Conservation (phyloP, 1,140 invertebrate species). For the Dreissena polymorpha region DNA sequence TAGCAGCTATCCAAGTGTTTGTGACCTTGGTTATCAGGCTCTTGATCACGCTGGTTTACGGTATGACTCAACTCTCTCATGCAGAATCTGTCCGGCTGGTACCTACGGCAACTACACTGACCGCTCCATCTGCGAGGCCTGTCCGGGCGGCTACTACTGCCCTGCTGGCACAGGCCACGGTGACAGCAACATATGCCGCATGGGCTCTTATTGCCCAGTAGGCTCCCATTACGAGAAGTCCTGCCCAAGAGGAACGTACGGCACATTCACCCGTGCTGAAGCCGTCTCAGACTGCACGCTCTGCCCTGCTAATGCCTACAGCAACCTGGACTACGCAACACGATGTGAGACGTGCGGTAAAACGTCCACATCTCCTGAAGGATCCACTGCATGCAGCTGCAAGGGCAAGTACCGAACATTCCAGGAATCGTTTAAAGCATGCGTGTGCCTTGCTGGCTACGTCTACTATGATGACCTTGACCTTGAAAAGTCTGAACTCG, state of each 20-base stretch:
- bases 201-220: conserved; percentile 74
- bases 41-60: conserved; percentile 67
- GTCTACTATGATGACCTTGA: conserved; percentile 75
- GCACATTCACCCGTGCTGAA: conserved; percentile 58
- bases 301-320: conserved; percentile 71
- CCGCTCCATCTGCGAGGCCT: conserved; percentile 65
- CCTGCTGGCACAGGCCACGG: conserved; percentile 73
- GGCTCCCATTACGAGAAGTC: conserved; percentile 61
- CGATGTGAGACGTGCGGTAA: conserved; percentile 74
- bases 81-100: conserved; percentile 73
- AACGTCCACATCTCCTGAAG: conserved; percentile 60
- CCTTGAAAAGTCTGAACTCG: conserved; percentile 51
- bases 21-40: conserved; percentile 72
- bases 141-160: conserved; percentile 76
- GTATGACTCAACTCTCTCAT: conserved; percentile 61
- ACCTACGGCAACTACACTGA: conserved; percentile 74
- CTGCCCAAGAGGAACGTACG: conserved; percentile 72
- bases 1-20: conserved; percentile 70
- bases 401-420: conserved; percentile 70
- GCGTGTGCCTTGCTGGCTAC: conserved; percentile 71
- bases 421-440: conserved; percentile 70
- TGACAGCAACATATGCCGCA: conserved; percentile 68
- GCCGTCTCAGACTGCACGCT: conserved; percentile 64
- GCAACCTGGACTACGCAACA: conserved; percentile 63
- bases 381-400: conserved; percentile 69